Percentiles rank a stretch among this genome's conserved stretches.
These are phyloP conservation scores for Apolygus lucorum DNA, from an alignment of 1,140 invertebrate genomes.

Conservation along the genomic window DNA sequence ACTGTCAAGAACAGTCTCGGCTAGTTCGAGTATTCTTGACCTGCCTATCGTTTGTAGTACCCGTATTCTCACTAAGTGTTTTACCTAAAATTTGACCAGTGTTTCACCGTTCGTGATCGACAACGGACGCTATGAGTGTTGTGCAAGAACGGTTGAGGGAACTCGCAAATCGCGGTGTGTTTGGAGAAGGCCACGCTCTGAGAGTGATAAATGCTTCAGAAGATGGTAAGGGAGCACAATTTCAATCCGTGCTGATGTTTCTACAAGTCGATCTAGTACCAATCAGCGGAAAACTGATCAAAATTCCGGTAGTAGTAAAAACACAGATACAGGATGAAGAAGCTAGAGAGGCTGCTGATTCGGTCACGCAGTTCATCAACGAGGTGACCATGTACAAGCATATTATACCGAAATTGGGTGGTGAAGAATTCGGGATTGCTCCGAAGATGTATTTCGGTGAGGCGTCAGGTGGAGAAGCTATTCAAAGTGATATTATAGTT, in stretches of 20 bases:
- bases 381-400: slow-evolving; percentile 29
- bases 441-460: slow-evolving; percentile 28
- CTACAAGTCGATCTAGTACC: not conserved
- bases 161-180: not conserved
- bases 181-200: not conserved
- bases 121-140: not conserved
- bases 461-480: slow-evolving; percentile 1
- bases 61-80: too few relatives aligned
- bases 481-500: slow-evolving; percentile 33
- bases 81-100: too few relatives aligned
- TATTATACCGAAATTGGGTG: slow-evolving; percentile 19
- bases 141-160: not conserved
- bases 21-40: too few relatives aligned
- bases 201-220: not conserved
- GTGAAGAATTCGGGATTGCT: not conserved
- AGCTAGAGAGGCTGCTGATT: not conserved
- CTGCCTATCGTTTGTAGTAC: too few relatives aligned
- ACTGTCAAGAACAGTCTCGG: too few relatives aligned
- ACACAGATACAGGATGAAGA: not conserved
- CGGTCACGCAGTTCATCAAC: slow-evolving; percentile 28
- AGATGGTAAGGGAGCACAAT: not conserved
- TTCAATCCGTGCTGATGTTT: not conserved
- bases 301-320: not conserved
- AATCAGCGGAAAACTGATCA: not conserved
- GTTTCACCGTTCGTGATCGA: too few relatives aligned